Evolutionary conservation across 1,140 invertebrate genomes (phyloP), one percentile per base, ranked within the genome.

Genomic region (Eriosoma lanigerum): DNA sequence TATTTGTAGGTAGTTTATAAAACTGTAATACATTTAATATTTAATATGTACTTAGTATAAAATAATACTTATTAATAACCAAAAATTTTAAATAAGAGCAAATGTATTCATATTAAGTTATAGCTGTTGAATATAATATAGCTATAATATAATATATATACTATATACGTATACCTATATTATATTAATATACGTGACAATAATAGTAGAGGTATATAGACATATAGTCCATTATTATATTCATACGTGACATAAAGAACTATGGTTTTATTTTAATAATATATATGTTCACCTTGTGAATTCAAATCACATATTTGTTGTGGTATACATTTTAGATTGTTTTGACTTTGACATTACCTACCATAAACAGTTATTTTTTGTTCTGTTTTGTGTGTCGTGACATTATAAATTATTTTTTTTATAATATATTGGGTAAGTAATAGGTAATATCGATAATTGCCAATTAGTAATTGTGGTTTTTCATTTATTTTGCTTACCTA

Each of bases 231-330:
- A n/a, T n/a, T n/a, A 8, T 62, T 3, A 4, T 38, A 38, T 38
- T 24, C 3, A 1, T 12, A 50, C 24, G 12, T 19, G 46, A 50
- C 64, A 68, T 38, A 68, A 68, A 66, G 38, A 24, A 68, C 66
- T 68, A 68, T 68, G 46, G 66, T 68, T 50, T 70, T 50, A 50
- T n/a, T n/a, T n/a, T n/a, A n/a, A n/a, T n/a, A n/a, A n/a, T n/a
- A n/a, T n/a, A 50, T 70, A 19, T 12, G 12, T 70, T 50, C 24
- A 70, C 68, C 68, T 70, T 70, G 68, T 50, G 19, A 70, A 50
- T 50, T 26, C 17, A 50, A 50, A 29, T 50, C 17, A 24, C 13
- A 68, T 50, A 70, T 50, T 70, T 48, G 24, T 70, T 70, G 68
- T 29, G 68, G 68, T 70, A 32, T 62, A 32, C 26, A 21, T 15